These are phyloP conservation scores for Leucoraja ocellata DNA, from an alignment of 2,797 vertebrate species.

Conservation along the genomic window DNA sequence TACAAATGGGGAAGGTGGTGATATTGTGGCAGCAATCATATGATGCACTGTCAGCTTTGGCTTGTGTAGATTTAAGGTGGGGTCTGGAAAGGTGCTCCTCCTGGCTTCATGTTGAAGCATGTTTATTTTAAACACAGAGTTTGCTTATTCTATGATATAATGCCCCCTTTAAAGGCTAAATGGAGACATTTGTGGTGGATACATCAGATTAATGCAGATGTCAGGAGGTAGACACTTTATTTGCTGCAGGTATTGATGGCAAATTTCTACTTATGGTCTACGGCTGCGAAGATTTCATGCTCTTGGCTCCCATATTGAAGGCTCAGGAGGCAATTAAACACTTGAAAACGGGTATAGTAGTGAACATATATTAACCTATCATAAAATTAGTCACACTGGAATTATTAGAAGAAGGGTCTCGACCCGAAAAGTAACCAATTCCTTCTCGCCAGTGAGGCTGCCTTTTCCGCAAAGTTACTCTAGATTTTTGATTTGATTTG, in stretches of 20 bases:
- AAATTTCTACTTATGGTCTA: neutral
- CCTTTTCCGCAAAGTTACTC: too few species aligned
- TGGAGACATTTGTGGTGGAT: neutral
- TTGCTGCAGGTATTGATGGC: neutral
- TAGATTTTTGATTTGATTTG: too few species aligned
- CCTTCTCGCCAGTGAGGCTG: too few species aligned
- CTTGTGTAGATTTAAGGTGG: neutral
- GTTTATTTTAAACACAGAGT: neutral
- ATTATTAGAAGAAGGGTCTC: neutral
- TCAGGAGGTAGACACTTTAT: neutral
- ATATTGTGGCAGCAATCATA: neutral
- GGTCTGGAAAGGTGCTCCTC: neutral
- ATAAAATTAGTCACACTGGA: neutral
- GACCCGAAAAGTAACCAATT: too few species aligned
- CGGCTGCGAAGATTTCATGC: neutral
- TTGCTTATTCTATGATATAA: neutral
- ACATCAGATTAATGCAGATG: neutral
- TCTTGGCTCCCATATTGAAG: neutral
- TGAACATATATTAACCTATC: neutral
- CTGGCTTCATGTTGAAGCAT: neutral
- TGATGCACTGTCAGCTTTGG: neutral
- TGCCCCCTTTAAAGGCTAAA: neutral
- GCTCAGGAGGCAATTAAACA: neutral
- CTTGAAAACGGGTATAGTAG: neutral
- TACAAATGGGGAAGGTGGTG: neutral